Base-by-base conservation (phyloP, 92 coral and sea anemone species). In the Muricea muricata region DNA sequence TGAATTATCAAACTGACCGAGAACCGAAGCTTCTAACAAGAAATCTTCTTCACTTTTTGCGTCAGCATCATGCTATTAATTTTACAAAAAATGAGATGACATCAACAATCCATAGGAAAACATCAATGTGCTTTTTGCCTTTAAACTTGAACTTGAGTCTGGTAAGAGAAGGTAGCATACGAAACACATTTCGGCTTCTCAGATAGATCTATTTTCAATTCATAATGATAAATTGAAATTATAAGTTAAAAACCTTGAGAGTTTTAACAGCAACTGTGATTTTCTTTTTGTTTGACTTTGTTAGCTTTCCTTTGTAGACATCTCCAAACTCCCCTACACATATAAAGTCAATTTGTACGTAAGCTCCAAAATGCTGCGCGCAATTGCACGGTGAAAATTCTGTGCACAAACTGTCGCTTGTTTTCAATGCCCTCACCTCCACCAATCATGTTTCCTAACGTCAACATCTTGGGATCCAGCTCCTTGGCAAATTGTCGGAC, bases 1-100 rank as follows among this genome's bases (percentile, higher is more conserved):
- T 6, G 92, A 85, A 40, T 96, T 91, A 72, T 92, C 85, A 74
- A 96, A 96, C 80, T 96, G 99, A 1, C 97, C 99, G 97, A 96
- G 90, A 73, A 93, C 90, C 31, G 99, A 96, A 0, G 99, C 99
- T 78, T 96, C 99, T 18, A 33, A 9, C 34, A 50, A 10, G 76
- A 17, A 86, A 18, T 42, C 73, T 12, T 14, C 57, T 0, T 21
- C 47, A 24, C 48, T 46, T 56, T 32, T 75, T 50, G 79, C 40
- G 31, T 80, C 25, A 7, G 97, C 88, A 32, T 87, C 87, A 26
- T 91, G 83, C 71, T 73, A 24, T 15, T n/a, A 40, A 24, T n/a
- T 18, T n/a, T 74, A 1, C 21, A 37, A 15, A 41, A 30, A 52
- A 1, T 31, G 28, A 33, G 47, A 3, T 12, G 37, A 37, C 9